Evolutionary conservation across 2,888 invertebrate species (phyloP), one percentile per base, ranked within the genome.

Genomic region (Camptogramma bilineatum): DNA sequence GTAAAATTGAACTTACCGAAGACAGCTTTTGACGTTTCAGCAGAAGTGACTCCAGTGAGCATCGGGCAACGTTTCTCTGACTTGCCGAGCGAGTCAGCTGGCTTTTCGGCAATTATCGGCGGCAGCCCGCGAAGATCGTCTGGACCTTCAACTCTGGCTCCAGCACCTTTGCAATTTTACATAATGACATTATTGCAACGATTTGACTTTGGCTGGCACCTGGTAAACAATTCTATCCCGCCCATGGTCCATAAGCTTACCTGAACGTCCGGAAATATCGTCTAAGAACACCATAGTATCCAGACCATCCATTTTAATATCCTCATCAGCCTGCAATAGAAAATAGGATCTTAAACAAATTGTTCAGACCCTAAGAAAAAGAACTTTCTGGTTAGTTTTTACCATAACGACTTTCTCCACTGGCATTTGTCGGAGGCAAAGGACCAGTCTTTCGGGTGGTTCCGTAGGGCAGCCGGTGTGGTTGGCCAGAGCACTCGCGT

Each of bases 21-120:
- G 10, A 95, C 93, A 19, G 95, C 95, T 18, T 93, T 89, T 1
- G 94, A 94, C 0, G 96, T 96, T 86, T 97, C 97, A 50, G 96
- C 95, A 52, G 95, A 95, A 0, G 95, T 94, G 2, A 96, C 95
- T 0, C 97, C 97, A 0, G 96, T 96, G 10, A 97, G 87, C 67
- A 97, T 82, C 0, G 97, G 96, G 16, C 95, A 94, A 1, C 93
- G 91, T 64, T 86, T 85, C 57, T 94, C 88, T 24, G 93, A 94
- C 28, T 90, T 88, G 58, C 93, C 92, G 54, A 97, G 83, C 1
- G 95, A 91, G 21, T 95, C 89, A 2, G 95, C 88, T 0, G 97
- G 96, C 48, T 94, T 87, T 17, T 94, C 93, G n/a, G 94, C 88
- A 1, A 96, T 88, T 17, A 96, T 83, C 7, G 95, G 94, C 0